Evolutionary conservation across 1,140 invertebrate genomes (phyloP).

Genomic region (Nephila pilipes): DNA sequence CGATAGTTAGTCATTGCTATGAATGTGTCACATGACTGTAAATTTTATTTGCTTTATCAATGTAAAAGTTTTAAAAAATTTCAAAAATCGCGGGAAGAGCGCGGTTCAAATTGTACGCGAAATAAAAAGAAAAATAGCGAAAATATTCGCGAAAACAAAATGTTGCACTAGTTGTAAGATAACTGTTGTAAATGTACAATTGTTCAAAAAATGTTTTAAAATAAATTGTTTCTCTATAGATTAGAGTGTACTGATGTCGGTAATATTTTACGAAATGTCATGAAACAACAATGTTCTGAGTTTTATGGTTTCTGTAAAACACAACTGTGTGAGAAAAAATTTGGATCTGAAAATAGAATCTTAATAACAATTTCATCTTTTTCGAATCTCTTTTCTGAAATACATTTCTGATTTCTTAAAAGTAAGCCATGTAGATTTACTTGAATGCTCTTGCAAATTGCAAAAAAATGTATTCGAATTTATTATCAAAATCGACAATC

Average conservation of each 20-base stretch:
- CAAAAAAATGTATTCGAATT: background rate
- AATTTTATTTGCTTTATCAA: background rate
- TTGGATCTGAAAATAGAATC: background rate
- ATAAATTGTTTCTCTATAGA: background rate
- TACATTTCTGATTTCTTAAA: background rate
- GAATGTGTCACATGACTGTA: slow-evolving; percentile 18
- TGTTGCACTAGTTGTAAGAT: background rate
- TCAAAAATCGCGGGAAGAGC: background rate
- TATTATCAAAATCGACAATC: background rate
- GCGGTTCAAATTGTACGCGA: slow-evolving; percentile 2
- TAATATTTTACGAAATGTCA: slow-evolving; percentile 7
- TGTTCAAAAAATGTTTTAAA: background rate
- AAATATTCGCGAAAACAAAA: slow-evolving; percentile 10
- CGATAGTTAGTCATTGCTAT: slow-evolving; percentile 4
- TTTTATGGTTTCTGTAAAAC: background rate
- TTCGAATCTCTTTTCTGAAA: background rate
- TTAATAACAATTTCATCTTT: background rate
- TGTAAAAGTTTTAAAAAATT: background rate
- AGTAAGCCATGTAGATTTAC: background rate
- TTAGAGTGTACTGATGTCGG: background rate
- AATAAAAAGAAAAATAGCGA: background rate
- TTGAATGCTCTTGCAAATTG: background rate
- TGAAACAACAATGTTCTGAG: background rate
- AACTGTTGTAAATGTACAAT: background rate
- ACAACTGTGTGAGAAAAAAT: background rate